phyloP scores from a whole-genome alignment of 2,113 vertebrate genomes.

The Gavia stellata region DNA sequence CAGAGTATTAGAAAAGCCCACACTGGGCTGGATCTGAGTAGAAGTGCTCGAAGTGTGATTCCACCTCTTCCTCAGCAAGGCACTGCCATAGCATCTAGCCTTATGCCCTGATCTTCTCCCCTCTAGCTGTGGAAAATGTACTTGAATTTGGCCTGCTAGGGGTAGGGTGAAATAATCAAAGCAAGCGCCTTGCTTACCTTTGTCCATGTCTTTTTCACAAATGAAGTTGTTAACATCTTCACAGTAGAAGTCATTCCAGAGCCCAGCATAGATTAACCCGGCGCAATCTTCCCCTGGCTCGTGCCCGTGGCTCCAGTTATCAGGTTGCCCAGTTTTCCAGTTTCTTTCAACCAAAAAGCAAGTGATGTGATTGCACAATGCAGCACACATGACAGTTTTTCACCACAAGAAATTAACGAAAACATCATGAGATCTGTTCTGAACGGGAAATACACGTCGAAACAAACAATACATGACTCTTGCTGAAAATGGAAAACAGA shows the following conservation, averaged over 20 bases:
- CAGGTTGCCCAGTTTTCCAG: constrained; percentile 91
- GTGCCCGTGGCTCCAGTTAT: constrained; percentile 86
- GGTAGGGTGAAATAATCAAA: background rate
- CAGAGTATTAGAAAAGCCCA: background rate
- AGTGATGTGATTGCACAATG: constrained; percentile 39
- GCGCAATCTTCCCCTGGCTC: constrained; percentile 88
- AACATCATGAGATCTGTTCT: constrained; percentile 37
- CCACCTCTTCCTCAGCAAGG: background rate
- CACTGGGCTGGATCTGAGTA: background rate
- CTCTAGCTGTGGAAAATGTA: background rate
- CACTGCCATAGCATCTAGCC: background rate
- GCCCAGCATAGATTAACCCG: constrained; percentile 80
- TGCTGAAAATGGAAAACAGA: constrained; percentile 58
- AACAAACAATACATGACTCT: constrained; percentile 46
- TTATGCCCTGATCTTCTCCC: background rate
- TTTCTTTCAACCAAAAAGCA: constrained; percentile 80
- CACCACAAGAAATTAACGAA: constrained; percentile 45
- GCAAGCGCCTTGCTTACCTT: constrained; percentile 67
- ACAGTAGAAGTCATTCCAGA: constrained; percentile 95
- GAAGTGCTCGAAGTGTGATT: background rate
- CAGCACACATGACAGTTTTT: constrained; percentile 11
- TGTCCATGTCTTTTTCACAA: constrained; percentile 84
- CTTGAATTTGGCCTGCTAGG: background rate
- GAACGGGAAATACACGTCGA: constrained; percentile 49
- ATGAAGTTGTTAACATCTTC: constrained; percentile 88